These are phyloP conservation scores for Vombatus ursinus DNA, from an alignment of 2,113 vertebrate species.

Conservation along the genomic window DNA sequence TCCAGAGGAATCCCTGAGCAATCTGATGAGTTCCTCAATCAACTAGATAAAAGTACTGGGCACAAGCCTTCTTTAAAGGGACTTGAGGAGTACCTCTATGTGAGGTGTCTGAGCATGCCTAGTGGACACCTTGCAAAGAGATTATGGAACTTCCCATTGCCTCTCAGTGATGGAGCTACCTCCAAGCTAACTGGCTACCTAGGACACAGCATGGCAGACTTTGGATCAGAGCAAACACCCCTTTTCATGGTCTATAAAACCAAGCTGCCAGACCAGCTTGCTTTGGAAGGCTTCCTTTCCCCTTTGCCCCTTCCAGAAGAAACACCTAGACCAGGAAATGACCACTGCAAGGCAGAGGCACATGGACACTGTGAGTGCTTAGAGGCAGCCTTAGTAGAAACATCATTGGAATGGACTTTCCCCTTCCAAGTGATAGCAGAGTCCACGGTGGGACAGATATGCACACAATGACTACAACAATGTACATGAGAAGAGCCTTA, in stretches of 20 bases:
- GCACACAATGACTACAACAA: no score
- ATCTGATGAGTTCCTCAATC: background rate
- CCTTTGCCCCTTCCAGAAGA: background rate
- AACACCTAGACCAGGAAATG: background rate
- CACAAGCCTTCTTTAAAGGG: background rate
- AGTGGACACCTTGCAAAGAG: background rate
- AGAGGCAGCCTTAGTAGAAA: background rate
- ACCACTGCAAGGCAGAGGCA: background rate
- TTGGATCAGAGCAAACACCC: background rate
- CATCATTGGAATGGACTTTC: background rate
- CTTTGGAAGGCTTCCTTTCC: background rate
- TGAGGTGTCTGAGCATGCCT: background rate
- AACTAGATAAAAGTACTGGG: background rate
- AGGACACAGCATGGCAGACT: background rate
- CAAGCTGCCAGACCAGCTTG: background rate
- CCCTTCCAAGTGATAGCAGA: background rate
- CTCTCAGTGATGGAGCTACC: background rate
- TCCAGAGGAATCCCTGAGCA: background rate
- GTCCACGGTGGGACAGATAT: no score
- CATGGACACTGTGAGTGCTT: background rate
- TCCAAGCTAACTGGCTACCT: background rate
- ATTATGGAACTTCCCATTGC: background rate
- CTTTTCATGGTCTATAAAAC: background rate
- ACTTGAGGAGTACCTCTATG: background rate
- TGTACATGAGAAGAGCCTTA: no score